A percentile compares a stretch with the other conserved stretches of the same genome.
These are phyloP conservation scores for Palythoa grandiflora DNA, from an alignment of 92 coral and sea anemone species.

Conservation along the genomic window DNA sequence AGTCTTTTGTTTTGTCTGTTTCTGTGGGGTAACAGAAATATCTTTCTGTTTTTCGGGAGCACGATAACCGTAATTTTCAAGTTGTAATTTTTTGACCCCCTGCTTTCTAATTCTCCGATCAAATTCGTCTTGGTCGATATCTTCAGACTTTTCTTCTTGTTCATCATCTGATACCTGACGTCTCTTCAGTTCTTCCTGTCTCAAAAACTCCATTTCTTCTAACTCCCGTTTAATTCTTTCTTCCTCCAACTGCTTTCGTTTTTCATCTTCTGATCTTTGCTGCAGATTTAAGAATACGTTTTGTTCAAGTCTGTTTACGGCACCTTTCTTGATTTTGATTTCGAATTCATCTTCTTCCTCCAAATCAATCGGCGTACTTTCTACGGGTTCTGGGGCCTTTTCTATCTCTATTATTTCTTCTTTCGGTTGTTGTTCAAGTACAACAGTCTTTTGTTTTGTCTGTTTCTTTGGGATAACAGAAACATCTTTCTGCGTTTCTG, in stretches of 20 bases:
- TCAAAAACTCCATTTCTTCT: slow-evolving; percentile 59
- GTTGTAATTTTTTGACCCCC: slow-evolving; percentile 45
- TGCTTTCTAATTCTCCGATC: slow-evolving; percentile 53
- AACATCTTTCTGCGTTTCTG: not conserved
- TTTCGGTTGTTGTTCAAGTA: not conserved
- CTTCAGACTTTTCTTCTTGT: slow-evolving; percentile 42
- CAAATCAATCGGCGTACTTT: slow-evolving; percentile 14
- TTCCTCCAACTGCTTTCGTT: slow-evolving; percentile 49
- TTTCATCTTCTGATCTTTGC: slow-evolving; percentile 14
- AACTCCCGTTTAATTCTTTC: slow-evolving; percentile 58
- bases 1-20: not conserved
- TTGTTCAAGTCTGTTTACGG: slow-evolving; percentile 53
- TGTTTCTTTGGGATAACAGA: slow-evolving; percentile 26
- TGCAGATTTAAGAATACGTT: slow-evolving; percentile 27
- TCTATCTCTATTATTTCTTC: slow-evolving; percentile 13
- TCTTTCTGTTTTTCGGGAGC: not conserved
- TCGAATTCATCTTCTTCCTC: slow-evolving; percentile 67
- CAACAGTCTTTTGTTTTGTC: not conserved
- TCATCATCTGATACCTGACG: slow-evolving; percentile 23
- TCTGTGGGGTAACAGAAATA: slow-evolving; percentile 17
- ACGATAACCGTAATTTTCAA: slow-evolving; percentile 25
- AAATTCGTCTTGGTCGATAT: slow-evolving; percentile 48
- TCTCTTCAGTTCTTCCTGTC: slow-evolving; percentile 48
- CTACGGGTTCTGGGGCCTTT: slow-evolving; percentile 26
- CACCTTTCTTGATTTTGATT: slow-evolving; percentile 48